A percentile compares a stretch with the other conserved stretches of the same genome.
phyloP scores from a whole-genome alignment of 1,140 invertebrate genomes.

The Drosophila tristis region DNA sequence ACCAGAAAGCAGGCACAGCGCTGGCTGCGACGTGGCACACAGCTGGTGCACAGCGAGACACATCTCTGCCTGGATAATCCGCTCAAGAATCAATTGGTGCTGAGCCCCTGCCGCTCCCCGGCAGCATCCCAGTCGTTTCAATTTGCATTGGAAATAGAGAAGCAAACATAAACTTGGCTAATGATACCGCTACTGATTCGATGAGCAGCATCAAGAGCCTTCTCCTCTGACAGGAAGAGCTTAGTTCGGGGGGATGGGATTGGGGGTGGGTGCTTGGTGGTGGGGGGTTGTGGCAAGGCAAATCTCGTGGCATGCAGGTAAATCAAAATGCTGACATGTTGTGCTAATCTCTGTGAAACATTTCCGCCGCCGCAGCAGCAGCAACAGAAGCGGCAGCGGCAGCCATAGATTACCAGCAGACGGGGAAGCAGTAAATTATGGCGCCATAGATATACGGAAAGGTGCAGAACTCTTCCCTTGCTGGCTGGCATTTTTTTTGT shows the following conservation, averaged over 20 bases:
- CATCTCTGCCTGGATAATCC: slow-evolving; percentile 76
- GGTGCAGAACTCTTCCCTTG: slow-evolving; percentile 39
- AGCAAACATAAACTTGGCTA: slow-evolving; percentile 45
- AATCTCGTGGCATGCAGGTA: slow-evolving; percentile 41
- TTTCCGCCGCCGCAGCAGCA: slow-evolving; percentile 51
- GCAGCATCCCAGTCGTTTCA: slow-evolving; percentile 73
- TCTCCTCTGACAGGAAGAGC: neutral
- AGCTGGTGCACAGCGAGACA: slow-evolving; percentile 55
- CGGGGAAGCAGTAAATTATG: slow-evolving; percentile 70
- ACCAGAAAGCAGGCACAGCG: slow-evolving; percentile 21
- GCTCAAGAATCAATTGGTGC: slow-evolving; percentile 45
- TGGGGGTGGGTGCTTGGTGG: neutral
- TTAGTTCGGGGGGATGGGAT: neutral
- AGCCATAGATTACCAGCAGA: slow-evolving; percentile 52
- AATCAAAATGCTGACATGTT: slow-evolving; percentile 72
- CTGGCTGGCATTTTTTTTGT: neutral
- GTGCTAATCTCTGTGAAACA: slow-evolving; percentile 79
- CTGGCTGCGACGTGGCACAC: slow-evolving; percentile 61
- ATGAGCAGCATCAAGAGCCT: slow-evolving; percentile 11
- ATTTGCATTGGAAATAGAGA: slow-evolving; percentile 70
- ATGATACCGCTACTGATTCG: slow-evolving; percentile 27
- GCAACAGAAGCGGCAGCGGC: too few species aligned
- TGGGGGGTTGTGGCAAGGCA: neutral
- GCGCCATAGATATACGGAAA: slow-evolving; percentile 46
- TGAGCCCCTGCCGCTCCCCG: slow-evolving; percentile 56